Percentiles rank a stretch among this genome's conserved stretches.
Conservation (phyloP, 1,140 invertebrate genomes). For the Holotrichia oblita region DNA sequence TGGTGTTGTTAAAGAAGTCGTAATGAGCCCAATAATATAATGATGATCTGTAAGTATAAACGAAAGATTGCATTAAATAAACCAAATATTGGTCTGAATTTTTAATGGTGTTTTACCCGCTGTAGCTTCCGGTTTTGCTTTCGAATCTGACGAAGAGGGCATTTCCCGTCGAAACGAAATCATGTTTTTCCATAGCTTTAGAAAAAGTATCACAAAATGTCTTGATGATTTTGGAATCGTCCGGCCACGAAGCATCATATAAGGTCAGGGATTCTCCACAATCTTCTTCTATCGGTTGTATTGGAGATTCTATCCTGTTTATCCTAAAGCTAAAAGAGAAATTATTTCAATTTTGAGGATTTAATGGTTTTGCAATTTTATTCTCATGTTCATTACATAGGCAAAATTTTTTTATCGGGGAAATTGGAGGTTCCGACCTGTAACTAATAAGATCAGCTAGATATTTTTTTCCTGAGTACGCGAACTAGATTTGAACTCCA, state of each 20-base stretch:
- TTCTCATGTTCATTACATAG: too few species aligned
- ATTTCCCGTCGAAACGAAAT: conserved; percentile 87
- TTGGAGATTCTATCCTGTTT: conserved; percentile 87
- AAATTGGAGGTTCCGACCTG: too few species aligned
- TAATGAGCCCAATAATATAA: conserved; percentile 93
- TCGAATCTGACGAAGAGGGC: conserved; percentile 88
- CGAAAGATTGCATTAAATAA: too few species aligned
- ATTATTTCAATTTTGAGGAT: too few species aligned
- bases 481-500: too few species aligned
- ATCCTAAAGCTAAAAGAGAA: conserved; percentile 78
- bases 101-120: conserved; percentile 77
- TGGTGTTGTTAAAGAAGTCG: conserved; percentile 90
- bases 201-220: conserved; percentile 94
- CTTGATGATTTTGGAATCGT: conserved; percentile 87
- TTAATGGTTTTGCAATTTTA: too few species aligned
- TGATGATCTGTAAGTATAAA: conserved; percentile 67
- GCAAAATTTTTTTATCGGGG: too few species aligned
- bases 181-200: conserved; percentile 89
- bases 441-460: too few species aligned
- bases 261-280: conserved; percentile 89
- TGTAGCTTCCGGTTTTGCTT: conserved; percentile 90
- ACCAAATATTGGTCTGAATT: too few species aligned
- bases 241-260: conserved; percentile 85
- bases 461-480: too few species aligned
- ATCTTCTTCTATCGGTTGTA: conserved; percentile 84